Conservation (phyloP, 2,113 vertebrate species). For the Onychostruthus taczanowskii region DNA sequence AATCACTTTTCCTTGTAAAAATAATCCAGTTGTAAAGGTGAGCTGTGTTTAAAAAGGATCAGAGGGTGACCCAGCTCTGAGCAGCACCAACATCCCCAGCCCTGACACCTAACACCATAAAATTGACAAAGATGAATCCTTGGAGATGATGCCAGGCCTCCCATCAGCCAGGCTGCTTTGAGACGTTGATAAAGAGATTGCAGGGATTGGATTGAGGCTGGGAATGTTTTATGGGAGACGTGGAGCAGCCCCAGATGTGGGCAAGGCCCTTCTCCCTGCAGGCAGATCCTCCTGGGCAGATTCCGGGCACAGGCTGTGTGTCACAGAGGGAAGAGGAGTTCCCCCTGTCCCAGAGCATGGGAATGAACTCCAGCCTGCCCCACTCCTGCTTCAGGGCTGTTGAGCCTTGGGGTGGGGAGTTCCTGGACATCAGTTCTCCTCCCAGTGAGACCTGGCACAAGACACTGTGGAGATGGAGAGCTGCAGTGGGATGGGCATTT, state of each 20-base stretch:
- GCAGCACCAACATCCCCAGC: background rate
- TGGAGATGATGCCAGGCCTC: background rate
- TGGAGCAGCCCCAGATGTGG: background rate
- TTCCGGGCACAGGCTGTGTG: background rate
- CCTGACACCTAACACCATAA: rapidly evolving
- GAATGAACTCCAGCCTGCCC: background rate
- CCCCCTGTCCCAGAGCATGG: background rate
- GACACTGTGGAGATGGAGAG: background rate
- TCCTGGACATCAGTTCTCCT: background rate
- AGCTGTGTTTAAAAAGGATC: background rate
- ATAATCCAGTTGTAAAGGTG: background rate
- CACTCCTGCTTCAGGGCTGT: background rate
- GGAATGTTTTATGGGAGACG: background rate
- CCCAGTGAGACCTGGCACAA: background rate
- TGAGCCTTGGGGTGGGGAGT: background rate
- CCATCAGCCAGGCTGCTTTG: background rate
- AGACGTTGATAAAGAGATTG: background rate
- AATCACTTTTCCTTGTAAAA: background rate
- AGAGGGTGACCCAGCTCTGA: background rate
- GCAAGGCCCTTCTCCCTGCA: background rate
- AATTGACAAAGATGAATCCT: background rate
- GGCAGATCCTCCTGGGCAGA: background rate
- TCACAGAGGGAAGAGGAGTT: background rate
- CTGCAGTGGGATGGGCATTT: background rate
- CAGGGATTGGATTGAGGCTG: background rate